Base-by-base conservation (phyloP, 2,888 invertebrate genomes). In the Folsomia candida region DNA sequence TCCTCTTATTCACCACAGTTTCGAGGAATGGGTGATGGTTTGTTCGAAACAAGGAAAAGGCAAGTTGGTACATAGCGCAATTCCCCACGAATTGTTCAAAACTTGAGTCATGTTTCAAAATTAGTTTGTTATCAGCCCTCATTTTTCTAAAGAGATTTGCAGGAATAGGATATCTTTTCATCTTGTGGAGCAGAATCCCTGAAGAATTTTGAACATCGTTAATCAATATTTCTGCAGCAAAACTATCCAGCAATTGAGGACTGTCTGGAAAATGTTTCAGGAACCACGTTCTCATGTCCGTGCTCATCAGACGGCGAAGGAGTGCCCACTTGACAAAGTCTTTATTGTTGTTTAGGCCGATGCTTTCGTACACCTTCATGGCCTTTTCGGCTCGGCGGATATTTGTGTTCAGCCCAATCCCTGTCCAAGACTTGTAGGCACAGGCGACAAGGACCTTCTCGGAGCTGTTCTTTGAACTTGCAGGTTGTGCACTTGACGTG, bases 41-140 rank as follows among this genome's bases (percentile, higher is more conserved):
- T 24, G 37, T n/a, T 51, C 26, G 60, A 9, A 68, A 68, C 1
- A 68, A 24, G 18, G 67, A 58, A 58, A 68, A 68, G 26, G 60
- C 27, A 0, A 68, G 51, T 66, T 71, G 67, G 24, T 68, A 71
- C 22, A 68, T 59, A 20, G 65, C 60, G 27, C 71, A 71, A 29
- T 37, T 28, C 24, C 68, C 71, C 1, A 68, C 71, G 25, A 68
- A 28, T 58, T 71, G 71, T 26, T 58, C 59, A 20, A 71, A 57
- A n/a, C 14, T 37, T 2, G 59, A 59, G 20, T 70, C 70, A 67
- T 62, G 25, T 18, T 63, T 54, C 11, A 62, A n/a, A 11, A 59
- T 58, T 9, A 58, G 67, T 28, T 62, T 27, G 4, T 20, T n/a
- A 2, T 26, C 28, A 3, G 27, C 4, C n/a, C 62, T 3, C 4